Evolutionary conservation across 2,888 invertebrate genomes (phyloP).

Genomic region (Pseudoips prasinana): DNA sequence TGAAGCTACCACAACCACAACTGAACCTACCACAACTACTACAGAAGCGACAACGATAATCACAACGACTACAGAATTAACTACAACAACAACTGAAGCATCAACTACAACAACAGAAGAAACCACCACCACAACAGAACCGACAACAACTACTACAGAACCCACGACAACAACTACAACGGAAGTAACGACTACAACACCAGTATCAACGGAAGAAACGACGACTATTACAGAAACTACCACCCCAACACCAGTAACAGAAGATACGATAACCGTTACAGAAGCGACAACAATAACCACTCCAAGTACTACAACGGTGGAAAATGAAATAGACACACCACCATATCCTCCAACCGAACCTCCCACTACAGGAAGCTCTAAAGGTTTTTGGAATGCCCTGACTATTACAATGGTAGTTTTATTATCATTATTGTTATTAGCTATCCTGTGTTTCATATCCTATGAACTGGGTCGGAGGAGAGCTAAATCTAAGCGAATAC

Average conservation of each 20-base stretch:
- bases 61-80: neutral
- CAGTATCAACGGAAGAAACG: neutral
- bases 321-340: neutral
- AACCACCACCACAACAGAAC: neutral
- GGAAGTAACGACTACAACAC: neutral
- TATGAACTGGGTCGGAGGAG: conserved; percentile 28
- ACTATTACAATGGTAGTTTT: conserved; percentile 29
- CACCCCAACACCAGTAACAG: neutral
- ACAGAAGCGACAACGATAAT: conserved; percentile 7
- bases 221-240: neutral
- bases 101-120: neutral
- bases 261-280: neutral
- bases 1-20: conserved; percentile 2
- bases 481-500: conserved; percentile 4
- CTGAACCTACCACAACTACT: conserved; percentile 7
- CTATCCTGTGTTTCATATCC: conserved; percentile 21
- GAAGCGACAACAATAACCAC: neutral
- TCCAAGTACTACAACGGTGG: neutral
- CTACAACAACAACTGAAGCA: too few species aligned
- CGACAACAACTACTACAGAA: neutral
- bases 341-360: conserved; percentile 5
- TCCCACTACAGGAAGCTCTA: conserved; percentile 7
- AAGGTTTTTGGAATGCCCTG: conserved; percentile 32
- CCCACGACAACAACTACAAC: neutral
- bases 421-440: conserved; percentile 20